A percentile compares a stretch with the other conserved stretches of the same genome.
Evolutionary conservation across 2,113 vertebrate genomes (phyloP).

Genomic region (Leptodactylus fuscus): DNA sequence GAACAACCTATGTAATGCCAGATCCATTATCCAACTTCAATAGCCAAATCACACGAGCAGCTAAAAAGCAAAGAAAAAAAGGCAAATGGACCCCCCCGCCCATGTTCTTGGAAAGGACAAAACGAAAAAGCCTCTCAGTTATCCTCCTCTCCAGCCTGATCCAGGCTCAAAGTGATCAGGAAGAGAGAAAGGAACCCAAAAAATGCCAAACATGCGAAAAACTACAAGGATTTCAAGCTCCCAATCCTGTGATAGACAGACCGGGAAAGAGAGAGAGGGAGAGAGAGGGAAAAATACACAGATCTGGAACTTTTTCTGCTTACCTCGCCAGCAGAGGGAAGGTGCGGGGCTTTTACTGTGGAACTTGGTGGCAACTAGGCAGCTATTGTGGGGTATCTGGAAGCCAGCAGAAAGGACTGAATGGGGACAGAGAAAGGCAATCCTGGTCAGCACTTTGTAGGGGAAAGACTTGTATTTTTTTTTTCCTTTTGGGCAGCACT

Average conservation of each 20-base stretch:
- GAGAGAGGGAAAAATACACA: conserved; percentile 31
- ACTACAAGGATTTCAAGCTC: conserved; percentile 57
- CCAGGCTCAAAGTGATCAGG: conserved; percentile 56
- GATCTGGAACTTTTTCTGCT: conserved; percentile 47
- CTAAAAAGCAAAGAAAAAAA: conserved; percentile 26
- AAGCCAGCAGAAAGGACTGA: conserved; percentile 6
- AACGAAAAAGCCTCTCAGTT: neutral
- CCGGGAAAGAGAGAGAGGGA: neutral
- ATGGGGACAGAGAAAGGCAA: conserved; percentile 27
- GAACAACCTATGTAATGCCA: neutral
- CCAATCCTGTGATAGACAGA: conserved; percentile 53
- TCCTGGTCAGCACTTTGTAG: conserved; percentile 54
- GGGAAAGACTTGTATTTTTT: conserved; percentile 52
- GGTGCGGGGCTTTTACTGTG: neutral
- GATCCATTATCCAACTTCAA: conserved; percentile 26
- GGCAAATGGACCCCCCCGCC: conserved; percentile 15
- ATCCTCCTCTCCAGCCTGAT: conserved; percentile 40
- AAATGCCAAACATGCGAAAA: conserved; percentile 60
- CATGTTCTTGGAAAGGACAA: conserved; percentile 36
- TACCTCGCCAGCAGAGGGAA: conserved; percentile 47
- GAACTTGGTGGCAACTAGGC: conserved; percentile 21
- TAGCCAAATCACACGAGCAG: neutral
- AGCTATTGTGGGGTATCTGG: neutral
- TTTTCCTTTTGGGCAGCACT: conserved; percentile 54
- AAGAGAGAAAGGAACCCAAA: conserved; percentile 60